Evolutionary conservation across 2,797 vertebrate genomes (phyloP), one percentile per base, ranked within the genome.

Genomic region (Labeo calbasu): DNA sequence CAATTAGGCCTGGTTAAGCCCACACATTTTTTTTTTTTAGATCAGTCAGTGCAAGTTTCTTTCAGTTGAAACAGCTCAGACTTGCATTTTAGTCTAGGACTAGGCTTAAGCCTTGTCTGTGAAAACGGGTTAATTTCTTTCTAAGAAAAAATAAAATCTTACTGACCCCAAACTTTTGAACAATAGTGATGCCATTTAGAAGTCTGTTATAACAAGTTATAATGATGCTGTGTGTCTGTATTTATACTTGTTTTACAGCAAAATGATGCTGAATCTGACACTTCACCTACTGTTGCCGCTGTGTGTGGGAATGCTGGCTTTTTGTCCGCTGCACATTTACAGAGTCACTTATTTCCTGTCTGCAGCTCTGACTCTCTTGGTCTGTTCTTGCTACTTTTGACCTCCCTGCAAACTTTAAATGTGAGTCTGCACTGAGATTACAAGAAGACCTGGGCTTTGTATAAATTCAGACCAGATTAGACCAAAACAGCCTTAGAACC

Each of bases 321-420:
- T 99, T 88, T 97, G 96, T 88, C 93, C 93, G 2, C 89, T 95
- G 71, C 97, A 99, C 92, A 95, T 99, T 73, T 99, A 99, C 91
- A 94, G 96, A 92, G 91, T 97, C 87, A 93, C 95, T 19, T 93
- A 97, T 90, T 97, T 97, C 85, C 89, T 97, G 87, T 91, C 93
- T 63, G 89, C 92, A 78, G 94, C 94, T 13, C 92, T 99, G 77
- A 85, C 93, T 70, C 92, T 97, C 28, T 92, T 98, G 23, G 91
- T 94, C 3, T 79, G 94, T 55, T 97, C 96, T 88, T 96, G 95
- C 91, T 89, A 96, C 86, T 90, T 97, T 90, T 98, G 93, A 95
- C 84, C 32, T 77, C 76, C 69, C n/a, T 4, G 15, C 32, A 82
- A 87, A 25, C 73, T 55, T 71, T 46, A 85, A 61, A 77, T 5